Base-by-base conservation (phyloP, 2,888 invertebrate genomes). In the Acleris laterana region DNA sequence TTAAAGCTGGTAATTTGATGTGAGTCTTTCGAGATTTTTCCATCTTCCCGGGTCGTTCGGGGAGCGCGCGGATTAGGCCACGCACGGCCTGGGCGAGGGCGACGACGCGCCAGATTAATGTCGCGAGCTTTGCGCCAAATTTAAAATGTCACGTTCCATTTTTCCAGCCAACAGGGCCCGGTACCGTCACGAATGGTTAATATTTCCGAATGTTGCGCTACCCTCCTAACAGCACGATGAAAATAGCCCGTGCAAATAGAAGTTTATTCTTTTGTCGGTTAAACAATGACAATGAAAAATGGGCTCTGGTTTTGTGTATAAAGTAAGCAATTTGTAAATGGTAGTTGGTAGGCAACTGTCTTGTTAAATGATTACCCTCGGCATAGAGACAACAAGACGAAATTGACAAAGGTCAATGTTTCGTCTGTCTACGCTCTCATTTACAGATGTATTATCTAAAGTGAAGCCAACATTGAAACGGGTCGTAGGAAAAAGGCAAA, bases 1-100 rank as follows among this genome's bases (percentile, higher is more conserved):
- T 91, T 90, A 92, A 90, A 90, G 85, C 89, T 85, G 89, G 91
- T 91, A 92, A 92, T 91, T 91, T 91, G 90, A 90, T 89, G 90
- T 83, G 90, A 90, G 89, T 85, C 87, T 90, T 90, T 86, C 82
- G 85, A 90, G 91, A 91, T 90, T 90, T 90, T 90, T 89, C 89
- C 89, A 89, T 90, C 88, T 90, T 88, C 82, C 79, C 82, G 87
- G 82, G 85, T 85, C 87, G 88, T 88, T 87, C 80, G 76, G 86
- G 88, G 87, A 87, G 83, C 84, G 78, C 82, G 84, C 83, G 89
- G 90, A 90, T 90, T 89, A 89, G 88, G 85, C 87, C 86, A 88
- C 87, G 89, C 88, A 87, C 87, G 83, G 83, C 77, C 78, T 80
- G 78, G 84, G 84, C 83, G 84, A 84, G 86, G 87, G 89, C 89